Percentiles rank a stretch among this genome's conserved stretches.
These are phyloP conservation scores for Lumbricus terrestris DNA, from an alignment of 2,888 invertebrate species.

Conservation along the genomic window DNA sequence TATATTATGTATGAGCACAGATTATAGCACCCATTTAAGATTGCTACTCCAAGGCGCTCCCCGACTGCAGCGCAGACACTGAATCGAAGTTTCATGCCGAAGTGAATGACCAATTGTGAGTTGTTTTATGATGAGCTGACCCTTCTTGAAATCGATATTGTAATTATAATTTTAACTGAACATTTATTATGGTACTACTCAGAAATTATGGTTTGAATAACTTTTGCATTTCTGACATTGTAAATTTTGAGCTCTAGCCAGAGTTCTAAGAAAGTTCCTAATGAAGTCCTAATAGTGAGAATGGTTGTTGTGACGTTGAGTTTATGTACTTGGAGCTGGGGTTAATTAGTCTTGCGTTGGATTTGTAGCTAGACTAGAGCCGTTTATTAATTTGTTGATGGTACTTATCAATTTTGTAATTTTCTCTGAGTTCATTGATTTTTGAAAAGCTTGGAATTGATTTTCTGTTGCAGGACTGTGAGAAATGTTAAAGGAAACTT, in stretches of 20 bases:
- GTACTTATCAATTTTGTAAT: neutral
- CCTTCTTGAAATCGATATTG: neutral
- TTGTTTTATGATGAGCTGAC: neutral
- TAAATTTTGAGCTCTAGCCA: too few relatives aligned
- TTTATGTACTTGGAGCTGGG: neutral
- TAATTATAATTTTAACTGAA: too few relatives aligned
- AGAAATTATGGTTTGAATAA: too few relatives aligned
- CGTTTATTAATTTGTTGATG: neutral
- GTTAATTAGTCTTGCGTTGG: neutral
- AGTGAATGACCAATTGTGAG: neutral
- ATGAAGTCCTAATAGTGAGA: too few relatives aligned
- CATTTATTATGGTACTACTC: too few relatives aligned
- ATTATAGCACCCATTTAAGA: too few relatives aligned
- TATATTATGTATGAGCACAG: too few relatives aligned
- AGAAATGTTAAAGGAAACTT: constrained; percentile 48
- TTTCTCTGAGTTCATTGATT: neutral
- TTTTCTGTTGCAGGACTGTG: constrained; percentile 46
- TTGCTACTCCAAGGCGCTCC: too few relatives aligned
- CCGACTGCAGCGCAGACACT: too few relatives aligned
- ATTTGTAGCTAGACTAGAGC: neutral
- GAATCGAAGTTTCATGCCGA: too few relatives aligned
- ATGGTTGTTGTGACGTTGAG: neutral
- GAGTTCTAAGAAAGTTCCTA: too few relatives aligned
- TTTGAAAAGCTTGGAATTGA: neutral
- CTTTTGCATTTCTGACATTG: too few relatives aligned